phyloP scores from a whole-genome alignment of 35 echinoderm and acorn worm species.

The Strongylocentrotus purpuratus region DNA sequence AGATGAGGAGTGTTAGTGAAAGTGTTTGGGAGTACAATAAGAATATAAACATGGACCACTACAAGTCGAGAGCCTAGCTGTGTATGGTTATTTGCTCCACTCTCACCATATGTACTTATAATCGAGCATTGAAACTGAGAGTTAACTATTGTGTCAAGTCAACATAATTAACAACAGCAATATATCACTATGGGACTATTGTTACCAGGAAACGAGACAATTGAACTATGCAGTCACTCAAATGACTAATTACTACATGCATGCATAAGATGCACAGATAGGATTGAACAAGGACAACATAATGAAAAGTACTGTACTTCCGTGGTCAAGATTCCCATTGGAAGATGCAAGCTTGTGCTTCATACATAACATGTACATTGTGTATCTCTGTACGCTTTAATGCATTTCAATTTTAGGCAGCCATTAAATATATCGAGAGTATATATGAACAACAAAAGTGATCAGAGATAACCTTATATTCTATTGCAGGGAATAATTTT shows the following conservation, averaged over 20 bases:
- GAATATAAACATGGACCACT: neutral
- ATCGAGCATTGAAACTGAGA: neutral
- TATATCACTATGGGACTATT: neutral
- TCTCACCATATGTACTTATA: neutral
- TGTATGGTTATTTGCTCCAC: no score
- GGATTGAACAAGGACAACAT: neutral
- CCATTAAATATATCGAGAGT: neutral
- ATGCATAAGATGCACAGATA: constrained; percentile 1
- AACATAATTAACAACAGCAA: neutral
- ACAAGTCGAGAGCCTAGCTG: neutral
- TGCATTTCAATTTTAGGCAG: neutral
- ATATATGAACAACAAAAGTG: neutral
- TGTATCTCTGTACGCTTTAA: neutral
- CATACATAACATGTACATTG: neutral
- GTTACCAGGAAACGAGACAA: neutral
- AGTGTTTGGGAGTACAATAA: neutral
- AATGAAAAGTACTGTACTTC: neutral
- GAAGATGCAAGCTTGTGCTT: neutral
- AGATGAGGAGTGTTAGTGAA: neutral
- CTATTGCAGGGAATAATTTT: neutral
- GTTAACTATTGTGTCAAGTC: neutral
- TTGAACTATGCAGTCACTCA: neutral
- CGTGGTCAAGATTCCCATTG: neutral
- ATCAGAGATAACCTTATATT: neutral
- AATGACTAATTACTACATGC: neutral